Base-by-base conservation (phyloP, 2,113 vertebrate species). In the Cyanoramphus novaezelandiae region DNA sequence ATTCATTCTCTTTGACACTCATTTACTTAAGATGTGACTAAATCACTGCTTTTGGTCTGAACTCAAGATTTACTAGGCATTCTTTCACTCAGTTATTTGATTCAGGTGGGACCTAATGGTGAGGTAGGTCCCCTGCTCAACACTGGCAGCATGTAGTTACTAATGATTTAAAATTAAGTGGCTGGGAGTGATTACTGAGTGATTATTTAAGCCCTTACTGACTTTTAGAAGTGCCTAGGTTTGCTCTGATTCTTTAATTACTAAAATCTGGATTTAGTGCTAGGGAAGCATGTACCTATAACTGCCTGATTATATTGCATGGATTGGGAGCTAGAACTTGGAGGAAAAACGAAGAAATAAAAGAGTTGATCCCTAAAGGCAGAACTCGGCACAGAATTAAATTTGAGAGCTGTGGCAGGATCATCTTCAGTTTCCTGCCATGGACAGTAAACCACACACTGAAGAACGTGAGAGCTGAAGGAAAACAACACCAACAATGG, bases 1-100 rank as follows among this genome's bases (percentile, higher is more conserved):
- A 8, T 63, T 82, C 2, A 20, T 68, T 82, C 75, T 52, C 29
- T 79, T 95, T 44, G 25, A n/a, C 91, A 18, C 4, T 59, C 13
- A 9, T 9, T 31, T 88, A 19, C 13, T 5, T 39, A 41, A 63
- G 13, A 8, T 72, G 21, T 67, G 59, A 74, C 25, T 23, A 35
- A 35, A 21, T 53, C 59, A 27, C 9, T 43, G 17, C 46, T 52
- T 76, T 79, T 60, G 29, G 7, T 60, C 16, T 44, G 25, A 86
- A 60, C 13, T 72, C 0, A 0, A 49, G 46, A 60, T 41, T 39
- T 52, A 1, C 1, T 49, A 55, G 2, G 16, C 28, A 16, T 86
- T 88, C 35, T 74, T 70, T 59, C 31, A 12, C 9, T 75, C 24
- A 31, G 5, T n/a, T 63, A 69, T 27, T 57, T 2, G 2, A 0